Evolutionary conservation across 2,113 vertebrate species (phyloP).

Genomic region (Oryzias melastigma): DNA sequence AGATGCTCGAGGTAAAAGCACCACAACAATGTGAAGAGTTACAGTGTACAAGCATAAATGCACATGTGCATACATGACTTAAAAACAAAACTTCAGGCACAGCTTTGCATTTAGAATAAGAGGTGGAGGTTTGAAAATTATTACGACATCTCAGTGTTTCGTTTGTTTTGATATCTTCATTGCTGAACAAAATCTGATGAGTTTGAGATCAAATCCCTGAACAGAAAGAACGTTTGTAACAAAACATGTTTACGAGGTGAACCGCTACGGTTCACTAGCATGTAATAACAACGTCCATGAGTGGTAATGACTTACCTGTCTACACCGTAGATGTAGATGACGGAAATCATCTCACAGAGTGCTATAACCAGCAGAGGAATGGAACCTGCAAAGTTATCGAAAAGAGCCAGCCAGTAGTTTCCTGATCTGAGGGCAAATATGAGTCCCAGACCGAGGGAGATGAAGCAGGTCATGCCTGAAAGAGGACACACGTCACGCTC

Average conservation of each 20-base stretch:
- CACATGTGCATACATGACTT: too few species aligned
- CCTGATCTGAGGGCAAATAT: slow-evolving; percentile 88
- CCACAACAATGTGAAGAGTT: too few species aligned
- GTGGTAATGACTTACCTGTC: slow-evolving; percentile 81
- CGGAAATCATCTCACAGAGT: slow-evolving; percentile 88
- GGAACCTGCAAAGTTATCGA: slow-evolving; percentile 89
- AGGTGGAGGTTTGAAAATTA: too few species aligned
- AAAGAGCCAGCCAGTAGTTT: slow-evolving; percentile 90
- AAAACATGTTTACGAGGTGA: background rate
- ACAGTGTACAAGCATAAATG: too few species aligned
- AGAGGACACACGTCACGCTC: slow-evolving; percentile 1
- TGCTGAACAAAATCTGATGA: too few species aligned
- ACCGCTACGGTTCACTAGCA: background rate
- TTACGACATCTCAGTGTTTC: too few species aligned
- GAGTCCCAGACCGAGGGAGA: slow-evolving; percentile 78
- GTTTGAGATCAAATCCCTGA: too few species aligned
- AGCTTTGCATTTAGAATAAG: too few species aligned
- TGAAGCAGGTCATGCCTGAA: slow-evolving; percentile 82
- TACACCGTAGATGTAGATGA: slow-evolving; percentile 89
- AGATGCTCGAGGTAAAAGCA: too few species aligned
- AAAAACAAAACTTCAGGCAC: too few species aligned
- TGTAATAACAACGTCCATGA: background rate
- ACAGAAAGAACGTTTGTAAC: background rate
- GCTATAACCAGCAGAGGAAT: slow-evolving; percentile 90
- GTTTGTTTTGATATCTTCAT: too few species aligned